phyloP scores from a whole-genome alignment of 2,797 vertebrate species.

The Euphonia xanthogaster region DNA sequence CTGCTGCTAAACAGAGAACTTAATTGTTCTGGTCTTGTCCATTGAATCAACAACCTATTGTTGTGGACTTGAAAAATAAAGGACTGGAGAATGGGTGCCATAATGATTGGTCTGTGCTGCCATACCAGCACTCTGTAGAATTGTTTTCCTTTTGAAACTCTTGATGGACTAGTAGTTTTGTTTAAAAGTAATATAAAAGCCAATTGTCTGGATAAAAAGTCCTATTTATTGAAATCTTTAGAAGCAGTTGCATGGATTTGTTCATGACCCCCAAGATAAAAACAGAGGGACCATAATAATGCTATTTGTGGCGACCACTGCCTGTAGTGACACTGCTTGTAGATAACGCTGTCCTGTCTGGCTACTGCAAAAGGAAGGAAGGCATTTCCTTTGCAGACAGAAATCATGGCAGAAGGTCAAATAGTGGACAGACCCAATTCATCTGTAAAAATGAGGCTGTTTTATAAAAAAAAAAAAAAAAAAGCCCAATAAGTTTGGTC shows the following conservation, averaged over 20 bases:
- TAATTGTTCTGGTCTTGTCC: slow-evolving; percentile 96
- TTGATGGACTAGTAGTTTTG: slow-evolving; percentile 92
- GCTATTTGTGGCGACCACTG: slow-evolving; percentile 70
- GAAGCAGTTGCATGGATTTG: slow-evolving; percentile 80
- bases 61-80: slow-evolving; percentile 94
- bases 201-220: slow-evolving; percentile 88
- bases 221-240: slow-evolving; percentile 83
- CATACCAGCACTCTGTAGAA: slow-evolving; percentile 87
- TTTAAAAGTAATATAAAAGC: slow-evolving; percentile 90
- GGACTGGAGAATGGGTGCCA: slow-evolving; percentile 88
- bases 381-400: slow-evolving; percentile 73
- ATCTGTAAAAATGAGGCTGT: slow-evolving; percentile 50
- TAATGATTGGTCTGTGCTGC: slow-evolving; percentile 94
- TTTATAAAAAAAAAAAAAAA: neutral
- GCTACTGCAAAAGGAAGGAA: slow-evolving; percentile 68
- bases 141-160: slow-evolving; percentile 89
- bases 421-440: slow-evolving; percentile 62
- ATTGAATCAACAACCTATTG: slow-evolving; percentile 99
- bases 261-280: slow-evolving; percentile 80
- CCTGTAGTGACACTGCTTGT: slow-evolving; percentile 55
- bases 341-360: slow-evolving; percentile 70
- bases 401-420: slow-evolving; percentile 75
- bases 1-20: slow-evolving; percentile 94
- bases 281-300: slow-evolving; percentile 76
- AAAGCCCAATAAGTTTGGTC: neutral